Base-by-base conservation (phyloP, 2,113 vertebrate genomes). In the Ctenomys sociabilis region DNA sequence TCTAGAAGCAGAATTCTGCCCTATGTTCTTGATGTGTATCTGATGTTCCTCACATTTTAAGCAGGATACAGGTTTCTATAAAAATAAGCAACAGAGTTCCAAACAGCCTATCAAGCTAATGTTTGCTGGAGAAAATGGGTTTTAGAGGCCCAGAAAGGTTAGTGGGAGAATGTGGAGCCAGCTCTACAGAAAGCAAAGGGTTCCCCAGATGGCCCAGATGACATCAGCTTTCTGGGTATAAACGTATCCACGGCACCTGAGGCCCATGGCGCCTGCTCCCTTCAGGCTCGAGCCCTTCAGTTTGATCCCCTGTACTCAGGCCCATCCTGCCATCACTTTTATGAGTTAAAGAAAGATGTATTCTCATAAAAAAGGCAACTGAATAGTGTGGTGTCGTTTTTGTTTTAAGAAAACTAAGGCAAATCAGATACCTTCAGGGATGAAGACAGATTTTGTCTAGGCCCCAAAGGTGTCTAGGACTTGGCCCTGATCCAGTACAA, bases 391-490 rank as follows among this genome's bases (percentile, higher is more conserved):
- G 59, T 83, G 43, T 80, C 28, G 35, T 37, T 66, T 82, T 43
- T 70, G 9, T 30, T 93, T 54, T 52, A 54, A 91, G 81, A 94
- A 96, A 96, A 54, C 40, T 28, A 91, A 89, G 54, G 66, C 73
- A 86, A 91, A 82, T 66, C 77, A 75, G 57, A 72, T 78, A 63
- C 90, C 43, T 63, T 35, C 0, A 81, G 32, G 32, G 49, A 68
- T 82, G 32, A 80, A 35, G 26, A 5, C 24, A 37, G 26, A 24
- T 93, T 86, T 40, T 40, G 2, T 52, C 16, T 19, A 7, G 73
- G 32, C 11, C 52, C 26, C 45, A 63, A 80, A 81, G 5, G 1
- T 8, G 28, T 14, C 9, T 66, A n/a, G 49, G 72, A 45, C 43
- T 81, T 70, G 40, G 37, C 22, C 49, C 43, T 59, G n/a, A 35